Percentiles rank a stretch among this genome's conserved stretches.
These are phyloP conservation scores for Suillia variegata DNA, from an alignment of 2,888 invertebrate genomes.

Conservation along the genomic window DNA sequence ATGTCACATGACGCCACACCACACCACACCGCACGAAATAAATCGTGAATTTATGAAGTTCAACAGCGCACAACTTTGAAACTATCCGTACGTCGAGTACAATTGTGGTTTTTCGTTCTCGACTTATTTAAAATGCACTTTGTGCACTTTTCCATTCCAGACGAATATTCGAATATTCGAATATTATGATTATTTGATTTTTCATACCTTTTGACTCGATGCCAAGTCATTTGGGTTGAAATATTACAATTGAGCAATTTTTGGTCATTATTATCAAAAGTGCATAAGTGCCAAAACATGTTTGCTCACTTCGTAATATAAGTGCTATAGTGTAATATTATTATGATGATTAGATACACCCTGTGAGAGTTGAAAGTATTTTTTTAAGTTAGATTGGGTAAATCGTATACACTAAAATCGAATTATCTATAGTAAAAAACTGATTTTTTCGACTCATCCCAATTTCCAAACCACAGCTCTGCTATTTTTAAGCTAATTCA, in stretches of 20 bases:
- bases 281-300: not conserved
- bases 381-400: too few species aligned
- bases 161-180: not conserved
- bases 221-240: slow-evolving; percentile 4
- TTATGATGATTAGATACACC: too few species aligned
- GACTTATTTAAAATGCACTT: not conserved
- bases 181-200: slow-evolving; percentile 8
- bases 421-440: too few species aligned
- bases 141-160: not conserved
- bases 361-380: too few species aligned
- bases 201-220: slow-evolving; percentile 6
- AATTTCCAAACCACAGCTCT: too few species aligned
- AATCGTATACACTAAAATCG: too few species aligned
- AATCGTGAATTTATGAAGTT: slow-evolving; percentile 33
- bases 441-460: too few species aligned
- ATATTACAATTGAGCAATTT: slow-evolving; percentile 6
- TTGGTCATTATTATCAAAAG: not conserved
- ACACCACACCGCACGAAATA: too few species aligned
- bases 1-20: slow-evolving; percentile 28
- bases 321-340: not conserved
- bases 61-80: slow-evolving; percentile 31
- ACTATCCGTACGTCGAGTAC: too few species aligned
- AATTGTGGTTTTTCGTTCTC: too few species aligned
- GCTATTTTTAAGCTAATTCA: too few species aligned
- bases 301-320: too few species aligned